These are phyloP conservation scores for Philotrypesis tridentata DNA, from an alignment of 1,140 invertebrate genomes.

Conservation along the genomic window DNA sequence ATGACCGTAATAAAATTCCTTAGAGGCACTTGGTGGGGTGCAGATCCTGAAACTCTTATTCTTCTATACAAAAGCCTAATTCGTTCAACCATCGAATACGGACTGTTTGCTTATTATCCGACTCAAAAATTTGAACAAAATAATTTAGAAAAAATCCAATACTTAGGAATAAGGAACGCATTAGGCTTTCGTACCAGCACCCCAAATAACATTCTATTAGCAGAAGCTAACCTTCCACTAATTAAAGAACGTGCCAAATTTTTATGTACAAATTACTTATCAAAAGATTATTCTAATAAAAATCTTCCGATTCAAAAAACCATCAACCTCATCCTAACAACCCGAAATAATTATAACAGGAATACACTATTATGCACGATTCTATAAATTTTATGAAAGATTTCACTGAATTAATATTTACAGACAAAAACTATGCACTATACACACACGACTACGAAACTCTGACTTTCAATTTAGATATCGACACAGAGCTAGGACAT, in stretches of 20 bases:
- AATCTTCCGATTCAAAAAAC: too few relatives aligned
- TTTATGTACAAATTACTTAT: slow-evolving; percentile 20
- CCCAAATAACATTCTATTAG: slow-evolving; percentile 38
- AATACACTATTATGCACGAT: background rate
- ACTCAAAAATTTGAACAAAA: background rate
- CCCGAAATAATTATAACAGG: background rate
- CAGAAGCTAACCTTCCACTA: slow-evolving; percentile 32
- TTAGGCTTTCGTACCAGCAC: slow-evolving; percentile 29
- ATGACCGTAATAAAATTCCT: slow-evolving; percentile 16
- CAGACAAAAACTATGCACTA: background rate
- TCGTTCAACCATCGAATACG: slow-evolving; percentile 30
- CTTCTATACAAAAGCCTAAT: slow-evolving; percentile 20
- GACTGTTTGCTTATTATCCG: slow-evolving; percentile 31
- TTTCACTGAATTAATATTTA: background rate
- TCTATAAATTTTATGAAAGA: background rate
- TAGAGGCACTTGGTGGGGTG: slow-evolving; percentile 42
- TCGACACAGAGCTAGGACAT: too few relatives aligned
- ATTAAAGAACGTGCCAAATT: slow-evolving; percentile 15
- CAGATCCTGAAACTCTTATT: slow-evolving; percentile 17
- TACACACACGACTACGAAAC: slow-evolving; percentile 1
- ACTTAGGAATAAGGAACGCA: background rate
- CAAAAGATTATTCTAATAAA: background rate
- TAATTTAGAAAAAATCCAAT: slow-evolving; percentile 40
- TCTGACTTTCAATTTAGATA: too few relatives aligned
- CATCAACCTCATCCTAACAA: background rate